Percentiles rank a stretch among this genome's conserved stretches.
These are phyloP conservation scores for Halotydeus destructor DNA, from an alignment of 1,140 invertebrate species.

Conservation along the genomic window DNA sequence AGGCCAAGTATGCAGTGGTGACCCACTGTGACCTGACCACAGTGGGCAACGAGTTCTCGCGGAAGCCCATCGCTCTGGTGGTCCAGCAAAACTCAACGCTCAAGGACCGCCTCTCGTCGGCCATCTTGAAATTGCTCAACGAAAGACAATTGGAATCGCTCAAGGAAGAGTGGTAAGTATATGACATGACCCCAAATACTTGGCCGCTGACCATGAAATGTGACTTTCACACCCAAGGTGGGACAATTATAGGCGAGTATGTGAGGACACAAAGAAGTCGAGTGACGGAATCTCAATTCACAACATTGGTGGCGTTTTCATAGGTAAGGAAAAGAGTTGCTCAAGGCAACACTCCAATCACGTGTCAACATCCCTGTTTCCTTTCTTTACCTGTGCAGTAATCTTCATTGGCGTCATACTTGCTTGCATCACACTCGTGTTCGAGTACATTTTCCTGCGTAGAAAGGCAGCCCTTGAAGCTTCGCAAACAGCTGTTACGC, in stretches of 20 bases:
- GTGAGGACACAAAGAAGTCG: conserved; percentile 70
- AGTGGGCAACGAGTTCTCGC: conserved; percentile 82
- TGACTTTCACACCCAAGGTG: background rate
- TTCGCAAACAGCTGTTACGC: conserved; percentile 15
- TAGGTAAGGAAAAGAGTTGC: too few species aligned
- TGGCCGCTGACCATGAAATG: background rate
- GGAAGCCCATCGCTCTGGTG: conserved; percentile 87
- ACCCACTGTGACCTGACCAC: conserved; percentile 75
- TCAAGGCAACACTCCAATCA: too few species aligned
- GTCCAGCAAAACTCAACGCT: conserved; percentile 85
- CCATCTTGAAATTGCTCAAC: conserved; percentile 77
- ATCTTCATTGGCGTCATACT: conserved; percentile 81
- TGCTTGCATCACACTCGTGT: conserved; percentile 68
- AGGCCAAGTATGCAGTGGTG: conserved; percentile 60
- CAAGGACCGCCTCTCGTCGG: conserved; percentile 32
- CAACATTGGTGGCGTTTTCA: conserved; percentile 46
- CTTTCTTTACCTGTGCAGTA: too few species aligned
- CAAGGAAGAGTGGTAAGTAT: conserved; percentile 71
- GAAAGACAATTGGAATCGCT: conserved; percentile 71
- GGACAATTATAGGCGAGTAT: conserved; percentile 30
- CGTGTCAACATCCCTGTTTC: too few species aligned
- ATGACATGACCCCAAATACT: background rate
- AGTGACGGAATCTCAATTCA: conserved; percentile 88
- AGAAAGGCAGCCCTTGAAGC: conserved; percentile 14
- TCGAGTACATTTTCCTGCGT: conserved; percentile 62